Conservation (phyloP, 2,797 vertebrate species). For the Chromis chromis region DNA sequence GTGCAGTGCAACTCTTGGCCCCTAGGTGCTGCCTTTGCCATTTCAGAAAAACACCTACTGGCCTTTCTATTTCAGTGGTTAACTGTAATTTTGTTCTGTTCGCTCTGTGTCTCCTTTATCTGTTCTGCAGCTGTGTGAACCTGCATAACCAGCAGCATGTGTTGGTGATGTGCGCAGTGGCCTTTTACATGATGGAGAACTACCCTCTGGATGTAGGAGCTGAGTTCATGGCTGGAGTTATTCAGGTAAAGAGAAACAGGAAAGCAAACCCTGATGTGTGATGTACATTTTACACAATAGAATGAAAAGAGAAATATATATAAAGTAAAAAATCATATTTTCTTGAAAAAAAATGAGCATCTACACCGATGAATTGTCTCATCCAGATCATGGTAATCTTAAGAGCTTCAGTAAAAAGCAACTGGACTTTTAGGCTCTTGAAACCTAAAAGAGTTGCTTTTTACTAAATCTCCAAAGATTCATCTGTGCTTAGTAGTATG, state of each 20-base stretch:
- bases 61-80: background rate
- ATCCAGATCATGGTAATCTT: no score
- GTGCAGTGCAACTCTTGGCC: slow-evolving; percentile 9
- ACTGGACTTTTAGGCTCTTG: no score
- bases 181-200: slow-evolving; percentile 99
- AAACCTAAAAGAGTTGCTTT: no score
- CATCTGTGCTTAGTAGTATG: no score
- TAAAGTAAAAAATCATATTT: no score
- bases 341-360: no score
- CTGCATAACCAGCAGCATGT: slow-evolving; percentile 97
- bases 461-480: no score
- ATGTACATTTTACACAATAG: background rate
- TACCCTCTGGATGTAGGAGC: slow-evolving; percentile 96
- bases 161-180: slow-evolving; percentile 96
- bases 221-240: slow-evolving; percentile 94
- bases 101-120: slow-evolving; percentile 1
- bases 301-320: background rate
- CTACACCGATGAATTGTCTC: no score
- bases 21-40: slow-evolving; percentile 38
- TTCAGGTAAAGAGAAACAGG: slow-evolving; percentile 88
- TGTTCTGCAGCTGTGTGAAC: slow-evolving; percentile 89
- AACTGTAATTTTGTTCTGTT: background rate
- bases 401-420: no score
- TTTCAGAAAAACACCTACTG: background rate
- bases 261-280: background rate